phyloP scores from a whole-genome alignment of 2,113 vertebrate species.

The Sula dactylatra region DNA sequence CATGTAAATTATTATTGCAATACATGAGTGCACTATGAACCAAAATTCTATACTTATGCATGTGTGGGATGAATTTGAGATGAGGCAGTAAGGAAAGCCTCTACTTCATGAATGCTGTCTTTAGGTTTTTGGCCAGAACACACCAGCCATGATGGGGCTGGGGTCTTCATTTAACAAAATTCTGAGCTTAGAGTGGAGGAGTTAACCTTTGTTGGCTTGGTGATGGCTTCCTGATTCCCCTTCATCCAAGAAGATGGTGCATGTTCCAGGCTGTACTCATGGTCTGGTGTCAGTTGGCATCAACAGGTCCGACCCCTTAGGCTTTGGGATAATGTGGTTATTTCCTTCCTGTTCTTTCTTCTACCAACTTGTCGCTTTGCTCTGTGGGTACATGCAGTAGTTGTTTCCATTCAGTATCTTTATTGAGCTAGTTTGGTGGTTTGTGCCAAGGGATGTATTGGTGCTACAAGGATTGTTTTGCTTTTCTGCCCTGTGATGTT shows the following conservation, averaged over 20 bases:
- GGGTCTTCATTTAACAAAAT: background rate
- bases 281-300: background rate
- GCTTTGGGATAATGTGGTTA: background rate
- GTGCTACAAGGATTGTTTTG: background rate
- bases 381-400: background rate
- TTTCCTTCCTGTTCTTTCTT: background rate
- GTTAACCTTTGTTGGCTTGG: background rate
- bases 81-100: background rate
- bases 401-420: background rate
- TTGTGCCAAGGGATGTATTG: background rate
- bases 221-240: background rate
- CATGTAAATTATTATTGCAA: background rate
- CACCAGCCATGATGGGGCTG: background rate
- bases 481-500: background rate
- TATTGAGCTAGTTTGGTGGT: background rate
- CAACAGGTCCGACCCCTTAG: background rate
- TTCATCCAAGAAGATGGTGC: background rate
- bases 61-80: background rate
- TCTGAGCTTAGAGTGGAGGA: background rate
- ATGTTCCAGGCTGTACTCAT: background rate
- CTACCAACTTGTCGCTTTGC: background rate
- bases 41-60: background rate
- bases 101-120: background rate
- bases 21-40: background rate
- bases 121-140: background rate